These are phyloP conservation scores for Flexamia atlantica DNA, from an alignment of 2,888 invertebrate genomes.

Conservation along the genomic window DNA sequence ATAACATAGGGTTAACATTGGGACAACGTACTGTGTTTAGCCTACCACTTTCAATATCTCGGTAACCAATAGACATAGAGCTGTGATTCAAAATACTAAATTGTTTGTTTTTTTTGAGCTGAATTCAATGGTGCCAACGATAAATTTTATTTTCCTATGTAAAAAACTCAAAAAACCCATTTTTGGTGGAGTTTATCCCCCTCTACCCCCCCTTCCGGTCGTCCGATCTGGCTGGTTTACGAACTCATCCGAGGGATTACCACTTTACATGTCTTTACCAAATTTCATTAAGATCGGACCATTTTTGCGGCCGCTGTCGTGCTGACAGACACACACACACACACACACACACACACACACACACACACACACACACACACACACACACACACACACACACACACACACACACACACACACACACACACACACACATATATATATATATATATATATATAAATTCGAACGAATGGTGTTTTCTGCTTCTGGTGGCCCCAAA, in stretches of 20 bases:
- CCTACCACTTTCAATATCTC: too few species aligned
- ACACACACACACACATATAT: too few species aligned
- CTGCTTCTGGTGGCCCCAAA: too few species aligned
- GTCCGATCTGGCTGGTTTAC: background rate
- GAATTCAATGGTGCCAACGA: too few species aligned
- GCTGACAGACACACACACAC: background rate
- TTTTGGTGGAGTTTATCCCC: background rate
- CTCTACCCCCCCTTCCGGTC: background rate
- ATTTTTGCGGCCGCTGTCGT: background rate
- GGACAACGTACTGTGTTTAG: too few species aligned
- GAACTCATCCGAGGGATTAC: background rate
- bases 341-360: constrained; percentile 40
- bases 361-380: constrained; percentile 41
- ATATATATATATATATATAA: too few species aligned
- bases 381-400: constrained; percentile 41
- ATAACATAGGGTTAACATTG: too few species aligned
- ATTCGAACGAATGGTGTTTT: too few species aligned
- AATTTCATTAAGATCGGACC: background rate
- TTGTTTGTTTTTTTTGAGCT: too few species aligned
- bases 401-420: background rate
- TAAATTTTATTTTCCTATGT: too few species aligned
- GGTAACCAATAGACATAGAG: too few species aligned
- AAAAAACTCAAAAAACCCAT: background rate
- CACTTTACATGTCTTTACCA: background rate
- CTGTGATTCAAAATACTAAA: too few species aligned